Evolutionary conservation across 2,797 vertebrate genomes (phyloP).

Genomic region (Harpagifer antarcticus): DNA sequence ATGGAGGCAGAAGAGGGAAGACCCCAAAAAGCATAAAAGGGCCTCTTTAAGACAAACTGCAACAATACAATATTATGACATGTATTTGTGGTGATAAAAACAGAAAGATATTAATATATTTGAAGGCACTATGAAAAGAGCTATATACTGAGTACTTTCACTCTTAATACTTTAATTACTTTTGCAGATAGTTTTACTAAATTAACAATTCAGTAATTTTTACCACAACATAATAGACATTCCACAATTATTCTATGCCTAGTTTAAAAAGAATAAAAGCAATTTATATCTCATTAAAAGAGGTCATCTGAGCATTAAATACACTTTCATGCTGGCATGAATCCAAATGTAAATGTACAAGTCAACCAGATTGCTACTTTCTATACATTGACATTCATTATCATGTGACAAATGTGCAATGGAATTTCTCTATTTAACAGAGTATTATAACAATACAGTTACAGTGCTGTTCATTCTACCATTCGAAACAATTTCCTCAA

Average conservation of each 20-base stretch:
- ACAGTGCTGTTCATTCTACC: constrained; percentile 38
- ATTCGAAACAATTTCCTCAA: constrained; percentile 63
- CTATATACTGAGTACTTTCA: no score
- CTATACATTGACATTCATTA: constrained; percentile 24
- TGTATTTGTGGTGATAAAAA: no score
- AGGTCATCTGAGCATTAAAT: neutral
- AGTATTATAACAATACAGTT: constrained; percentile 20
- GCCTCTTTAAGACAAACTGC: no score
- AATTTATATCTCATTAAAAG: constrained; percentile 7
- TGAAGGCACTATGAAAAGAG: no score
- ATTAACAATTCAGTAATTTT: neutral
- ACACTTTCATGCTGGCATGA: constrained; percentile 8
- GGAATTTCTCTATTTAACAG: constrained; percentile 31
- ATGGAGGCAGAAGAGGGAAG: no score
- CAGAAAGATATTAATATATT: no score
- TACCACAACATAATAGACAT: neutral
- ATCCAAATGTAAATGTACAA: constrained; percentile 14
- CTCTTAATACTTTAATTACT: no score
- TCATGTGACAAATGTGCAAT: neutral
- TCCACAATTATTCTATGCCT: neutral
- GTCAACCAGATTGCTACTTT: constrained; percentile 1
- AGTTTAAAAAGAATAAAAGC: neutral
- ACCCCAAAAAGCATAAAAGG: no score
- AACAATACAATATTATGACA: no score
- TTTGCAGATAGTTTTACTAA: no score